Evolutionary conservation across 2,113 vertebrate genomes (phyloP), one percentile per base, ranked within the genome.

Genomic region (Syngnathus typhle): DNA sequence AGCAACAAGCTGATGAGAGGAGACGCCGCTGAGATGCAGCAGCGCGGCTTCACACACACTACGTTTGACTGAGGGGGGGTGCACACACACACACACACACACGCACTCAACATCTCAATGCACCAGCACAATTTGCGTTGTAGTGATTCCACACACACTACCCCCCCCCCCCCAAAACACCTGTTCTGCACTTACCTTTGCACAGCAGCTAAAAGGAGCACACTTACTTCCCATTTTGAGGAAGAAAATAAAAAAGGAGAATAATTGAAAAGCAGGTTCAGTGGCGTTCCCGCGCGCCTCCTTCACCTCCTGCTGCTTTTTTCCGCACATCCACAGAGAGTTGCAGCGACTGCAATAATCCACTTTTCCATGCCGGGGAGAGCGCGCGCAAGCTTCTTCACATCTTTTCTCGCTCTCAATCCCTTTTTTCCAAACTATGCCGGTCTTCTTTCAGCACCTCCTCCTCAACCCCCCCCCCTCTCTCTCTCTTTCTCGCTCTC

Each of bases 291-390:
- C 70, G 74, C 7, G 80, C 60, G 69, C 81, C 72, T 77, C 70
- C 80, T 55, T 9, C 52, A n/a, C 80, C 72, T 77, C 70, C 78
- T 75, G 68, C 79, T 64, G 81, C 68, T 78, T 54, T 71, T 47
- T 49, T 85, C 27, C 81, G 76, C 72, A 82, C 83, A 82, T 90
- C 90, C 90, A 85, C 76, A 71, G 71, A 47, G 80, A 56, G 73
- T 74, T 75, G 83, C 73, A 72, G 82, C 70, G 76, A 67, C 59
- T 73, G 67, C 67, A 70, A 81, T 91, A 91, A 91, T 91, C 90
- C 90, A 85, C 72, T 82, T 80, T 89, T 87, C 90, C 90, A 91
- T 91, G 67, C 88, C 89, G 77, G 75, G 77, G 69, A 82, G 73
- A 87, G 80, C 75, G 64, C 77, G 62, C 36, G 68, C 67, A 70